phyloP scores from a whole-genome alignment of 2,113 vertebrate genomes.

The Cololabis saira region DNA sequence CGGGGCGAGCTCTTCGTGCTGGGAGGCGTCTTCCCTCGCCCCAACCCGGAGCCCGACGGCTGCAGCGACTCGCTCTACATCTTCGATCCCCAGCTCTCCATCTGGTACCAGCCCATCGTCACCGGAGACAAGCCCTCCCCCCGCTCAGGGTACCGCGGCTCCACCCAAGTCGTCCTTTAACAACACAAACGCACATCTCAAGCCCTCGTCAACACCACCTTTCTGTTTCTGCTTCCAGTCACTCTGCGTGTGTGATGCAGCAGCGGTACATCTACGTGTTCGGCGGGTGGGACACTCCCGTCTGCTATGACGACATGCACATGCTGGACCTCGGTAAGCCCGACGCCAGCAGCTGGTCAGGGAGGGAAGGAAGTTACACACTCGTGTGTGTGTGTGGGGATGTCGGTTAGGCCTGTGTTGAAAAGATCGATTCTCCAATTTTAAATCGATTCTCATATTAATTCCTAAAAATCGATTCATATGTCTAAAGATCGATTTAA shows the following conservation, averaged over 20 bases:
- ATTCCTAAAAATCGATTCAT: too few species aligned
- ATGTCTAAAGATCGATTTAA: too few species aligned
- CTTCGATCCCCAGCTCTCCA: constrained; percentile 84
- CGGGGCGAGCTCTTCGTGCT: constrained; percentile 82
- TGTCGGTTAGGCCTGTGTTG: too few species aligned
- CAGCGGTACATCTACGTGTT: constrained; percentile 77
- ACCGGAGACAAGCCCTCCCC: constrained; percentile 80
- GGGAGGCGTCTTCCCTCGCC: constrained; percentile 82
- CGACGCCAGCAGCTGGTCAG: neutral
- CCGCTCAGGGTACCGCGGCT: constrained; percentile 80
- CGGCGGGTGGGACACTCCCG: constrained; percentile 80
- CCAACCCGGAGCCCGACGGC: constrained; percentile 78
- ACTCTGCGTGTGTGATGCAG: constrained; percentile 81
- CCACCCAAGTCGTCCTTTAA: neutral
- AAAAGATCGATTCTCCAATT: too few species aligned
- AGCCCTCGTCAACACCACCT: neutral
- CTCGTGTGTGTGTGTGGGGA: too few species aligned
- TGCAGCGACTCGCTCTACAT: constrained; percentile 86
- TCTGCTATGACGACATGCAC: constrained; percentile 84
- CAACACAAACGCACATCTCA: rapidly evolving
- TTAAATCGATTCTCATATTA: too few species aligned
- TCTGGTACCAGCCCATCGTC: constrained; percentile 88
- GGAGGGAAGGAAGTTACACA: neutral
- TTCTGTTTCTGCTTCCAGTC: constrained; percentile 55
- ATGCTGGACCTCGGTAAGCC: constrained; percentile 84